Conservation (phyloP, 35 echinoderm and acorn worm species). For the Apostichopus californicus region DNA sequence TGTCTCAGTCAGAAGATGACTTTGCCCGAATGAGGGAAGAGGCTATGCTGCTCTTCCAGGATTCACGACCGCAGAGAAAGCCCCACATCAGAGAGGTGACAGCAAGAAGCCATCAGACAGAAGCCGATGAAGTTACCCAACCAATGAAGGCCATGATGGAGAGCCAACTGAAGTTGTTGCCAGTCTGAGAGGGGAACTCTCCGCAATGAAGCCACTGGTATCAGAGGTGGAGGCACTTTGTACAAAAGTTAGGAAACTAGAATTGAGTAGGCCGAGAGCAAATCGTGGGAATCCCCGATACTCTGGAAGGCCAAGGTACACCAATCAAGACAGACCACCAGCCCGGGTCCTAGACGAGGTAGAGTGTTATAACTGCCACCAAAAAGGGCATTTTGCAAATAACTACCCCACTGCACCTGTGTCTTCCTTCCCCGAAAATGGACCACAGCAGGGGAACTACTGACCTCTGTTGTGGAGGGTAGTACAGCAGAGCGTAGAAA, state of each 20-base stretch:
- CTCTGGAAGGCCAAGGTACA: no score
- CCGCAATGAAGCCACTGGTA: no score
- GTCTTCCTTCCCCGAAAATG: background rate
- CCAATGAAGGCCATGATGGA: background rate
- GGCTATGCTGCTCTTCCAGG: slow-evolving; percentile 34
- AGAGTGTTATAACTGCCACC: background rate
- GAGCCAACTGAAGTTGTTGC: background rate
- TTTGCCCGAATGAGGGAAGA: slow-evolving; percentile 56
- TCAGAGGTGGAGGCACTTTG: no score
- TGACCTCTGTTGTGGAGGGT: slow-evolving; percentile 3
- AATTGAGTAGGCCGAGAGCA: no score
- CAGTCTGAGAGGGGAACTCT: no score
- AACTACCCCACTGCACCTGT: background rate
- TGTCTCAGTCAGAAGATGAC: background rate
- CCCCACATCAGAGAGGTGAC: background rate
- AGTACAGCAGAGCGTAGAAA: no score
- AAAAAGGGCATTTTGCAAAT: slow-evolving; percentile 7
- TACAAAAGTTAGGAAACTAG: no score
- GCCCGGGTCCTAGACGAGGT: no score
- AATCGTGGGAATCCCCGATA: no score
- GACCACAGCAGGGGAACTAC: background rate
- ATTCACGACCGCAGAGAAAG: background rate
- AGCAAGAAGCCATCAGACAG: background rate
- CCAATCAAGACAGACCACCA: no score
- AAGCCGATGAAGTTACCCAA: background rate